A percentile compares a stretch with the other conserved stretches of the same genome.
Conservation (phyloP, 2,888 invertebrate genomes). For the Lysandra coridon region DNA sequence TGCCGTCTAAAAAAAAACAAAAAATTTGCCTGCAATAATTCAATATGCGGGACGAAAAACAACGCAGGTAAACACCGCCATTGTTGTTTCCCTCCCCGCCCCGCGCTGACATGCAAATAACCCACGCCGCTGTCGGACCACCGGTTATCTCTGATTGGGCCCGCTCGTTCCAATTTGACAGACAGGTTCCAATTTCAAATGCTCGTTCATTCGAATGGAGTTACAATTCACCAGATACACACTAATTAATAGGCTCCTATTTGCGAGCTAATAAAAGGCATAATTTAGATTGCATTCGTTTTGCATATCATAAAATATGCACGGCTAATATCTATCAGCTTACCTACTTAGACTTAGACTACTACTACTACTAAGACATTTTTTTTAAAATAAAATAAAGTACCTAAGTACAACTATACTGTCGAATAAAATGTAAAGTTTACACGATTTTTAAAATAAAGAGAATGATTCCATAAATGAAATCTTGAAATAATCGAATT, state of each 20-base stretch:
- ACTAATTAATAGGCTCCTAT: conserved; percentile 25
- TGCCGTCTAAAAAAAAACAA: neutral
- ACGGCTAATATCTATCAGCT: neutral
- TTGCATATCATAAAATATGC: conserved; percentile 19
- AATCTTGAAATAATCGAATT: neutral
- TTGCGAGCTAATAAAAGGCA: conserved; percentile 2
- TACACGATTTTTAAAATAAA: neutral
- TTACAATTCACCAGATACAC: conserved; percentile 1
- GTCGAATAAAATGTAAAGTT: neutral
- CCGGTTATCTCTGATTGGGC: conserved; percentile 77
- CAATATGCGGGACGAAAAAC: neutral
- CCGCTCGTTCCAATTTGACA: conserved; percentile 74
- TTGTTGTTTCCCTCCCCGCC: conserved; percentile 51
- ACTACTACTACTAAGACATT: too few species aligned
- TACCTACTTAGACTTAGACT: neutral
- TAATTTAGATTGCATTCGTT: conserved; percentile 22
- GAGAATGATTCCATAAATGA: neutral
- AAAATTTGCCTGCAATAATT: neutral
- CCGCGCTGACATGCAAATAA: conserved; percentile 76
- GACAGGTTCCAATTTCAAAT: conserved; percentile 70
- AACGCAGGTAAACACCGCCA: conserved; percentile 46
- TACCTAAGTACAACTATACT: neutral
- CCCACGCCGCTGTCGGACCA: conserved; percentile 66
- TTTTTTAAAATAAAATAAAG: neutral
- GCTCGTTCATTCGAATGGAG: conserved; percentile 48